Percentiles rank a stretch among this genome's conserved stretches.
Conservation (phyloP, 2,113 vertebrate genomes). For the Hippoglossus stenolepis region DNA sequence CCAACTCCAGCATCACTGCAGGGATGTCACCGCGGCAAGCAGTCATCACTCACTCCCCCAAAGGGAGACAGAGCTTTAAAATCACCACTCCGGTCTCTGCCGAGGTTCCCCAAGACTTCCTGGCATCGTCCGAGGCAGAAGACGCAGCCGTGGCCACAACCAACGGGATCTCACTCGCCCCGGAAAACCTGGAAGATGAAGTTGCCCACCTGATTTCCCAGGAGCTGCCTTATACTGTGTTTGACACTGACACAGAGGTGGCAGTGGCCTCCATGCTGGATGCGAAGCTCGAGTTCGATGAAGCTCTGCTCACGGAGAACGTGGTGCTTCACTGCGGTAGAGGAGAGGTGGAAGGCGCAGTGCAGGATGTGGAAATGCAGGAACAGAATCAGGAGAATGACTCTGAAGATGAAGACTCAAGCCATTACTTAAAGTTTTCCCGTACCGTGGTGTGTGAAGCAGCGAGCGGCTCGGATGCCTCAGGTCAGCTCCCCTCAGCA, state of each 20-base stretch:
- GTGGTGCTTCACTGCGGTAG: constrained; percentile 75
- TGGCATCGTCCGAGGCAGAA: constrained; percentile 78
- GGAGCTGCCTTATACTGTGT: constrained; percentile 76
- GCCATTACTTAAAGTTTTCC: constrained; percentile 78
- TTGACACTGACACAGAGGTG: constrained; percentile 81
- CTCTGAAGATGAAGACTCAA: constrained; percentile 69
- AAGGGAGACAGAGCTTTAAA: constrained; percentile 70
- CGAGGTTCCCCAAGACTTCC: constrained; percentile 80
- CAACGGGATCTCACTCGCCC: constrained; percentile 70
- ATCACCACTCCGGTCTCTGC: constrained; percentile 74
- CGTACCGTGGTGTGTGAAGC: constrained; percentile 83
- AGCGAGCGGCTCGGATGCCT: constrained; percentile 49
- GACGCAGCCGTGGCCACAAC: constrained; percentile 74
- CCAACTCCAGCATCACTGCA: constrained; percentile 77
- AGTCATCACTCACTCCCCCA: constrained; percentile 63
- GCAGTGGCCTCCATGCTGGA: constrained; percentile 86
- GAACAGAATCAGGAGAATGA: constrained; percentile 47
- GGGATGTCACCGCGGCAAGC: constrained; percentile 77
- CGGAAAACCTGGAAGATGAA: constrained; percentile 74
- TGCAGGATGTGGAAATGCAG: constrained; percentile 37
- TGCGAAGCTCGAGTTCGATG: constrained; percentile 88
- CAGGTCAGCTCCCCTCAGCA: constrained; percentile 61
- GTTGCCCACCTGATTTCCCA: constrained; percentile 74
- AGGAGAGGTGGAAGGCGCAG: constrained; percentile 39
- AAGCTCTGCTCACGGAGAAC: constrained; percentile 83